These are phyloP conservation scores for Nannospalax galili DNA, from an alignment of 2,113 vertebrate genomes.

Conservation along the genomic window DNA sequence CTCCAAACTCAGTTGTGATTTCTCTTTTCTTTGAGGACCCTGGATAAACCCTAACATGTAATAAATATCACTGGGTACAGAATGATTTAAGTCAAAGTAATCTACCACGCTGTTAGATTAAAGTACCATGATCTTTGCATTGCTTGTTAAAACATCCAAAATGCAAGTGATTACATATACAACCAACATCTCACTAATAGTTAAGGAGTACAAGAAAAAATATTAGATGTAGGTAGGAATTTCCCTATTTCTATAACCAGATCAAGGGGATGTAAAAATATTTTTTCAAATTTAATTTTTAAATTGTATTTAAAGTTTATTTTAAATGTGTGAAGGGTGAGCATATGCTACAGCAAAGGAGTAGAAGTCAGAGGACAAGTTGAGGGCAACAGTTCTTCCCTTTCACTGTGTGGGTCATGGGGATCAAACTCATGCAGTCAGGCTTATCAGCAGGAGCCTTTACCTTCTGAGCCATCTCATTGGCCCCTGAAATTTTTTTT, in stretches of 20 bases:
- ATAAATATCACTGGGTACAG: not conserved
- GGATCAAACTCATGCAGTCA: too few species aligned
- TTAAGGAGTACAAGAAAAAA: not conserved
- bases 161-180: not conserved
- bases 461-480: too few species aligned
- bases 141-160: not conserved
- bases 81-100: not conserved
- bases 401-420: too few species aligned
- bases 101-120: not conserved
- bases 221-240: not conserved
- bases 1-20: not conserved
- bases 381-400: too few species aligned
- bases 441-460: too few species aligned
- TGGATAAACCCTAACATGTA: not conserved
- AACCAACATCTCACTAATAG: not conserved
- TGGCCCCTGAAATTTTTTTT: too few species aligned
- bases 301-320: too few species aligned
- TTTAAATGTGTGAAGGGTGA: too few species aligned
- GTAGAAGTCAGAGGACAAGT: too few species aligned
- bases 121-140: not conserved
- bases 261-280: not conserved
- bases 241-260: conserved; percentile 25
- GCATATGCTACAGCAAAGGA: too few species aligned
- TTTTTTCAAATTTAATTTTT: too few species aligned
- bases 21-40: not conserved